Conservation (phyloP, 2,797 vertebrate species). For the Staurois parvus region DNA sequence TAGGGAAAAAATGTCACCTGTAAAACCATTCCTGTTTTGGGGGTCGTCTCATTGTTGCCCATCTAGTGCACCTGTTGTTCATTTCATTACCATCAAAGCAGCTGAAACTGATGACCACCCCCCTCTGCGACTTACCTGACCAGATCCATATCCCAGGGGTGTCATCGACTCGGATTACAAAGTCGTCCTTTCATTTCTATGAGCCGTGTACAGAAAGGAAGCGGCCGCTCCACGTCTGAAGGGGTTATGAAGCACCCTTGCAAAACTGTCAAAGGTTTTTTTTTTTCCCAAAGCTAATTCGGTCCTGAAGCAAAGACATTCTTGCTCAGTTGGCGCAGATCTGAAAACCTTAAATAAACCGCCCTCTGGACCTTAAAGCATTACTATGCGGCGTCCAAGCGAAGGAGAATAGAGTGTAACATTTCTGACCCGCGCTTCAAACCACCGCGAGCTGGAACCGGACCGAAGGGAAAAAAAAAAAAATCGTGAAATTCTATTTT, state of each 20-base stretch:
- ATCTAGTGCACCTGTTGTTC: too few relatives aligned
- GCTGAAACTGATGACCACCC: too few relatives aligned
- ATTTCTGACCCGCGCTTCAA: neutral
- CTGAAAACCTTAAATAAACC: neutral
- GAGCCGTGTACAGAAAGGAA: too few relatives aligned
- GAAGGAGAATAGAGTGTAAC: neutral
- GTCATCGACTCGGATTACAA: too few relatives aligned
- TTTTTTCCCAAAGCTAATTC: neutral
- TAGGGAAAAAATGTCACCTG: too few relatives aligned
- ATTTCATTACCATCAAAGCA: too few relatives aligned
- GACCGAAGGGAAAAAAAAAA: neutral
- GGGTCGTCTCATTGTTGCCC: too few relatives aligned
- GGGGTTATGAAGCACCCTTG: neutral
- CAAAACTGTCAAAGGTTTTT: neutral
- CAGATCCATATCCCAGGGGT: too few relatives aligned
- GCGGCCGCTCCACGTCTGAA: too few relatives aligned
- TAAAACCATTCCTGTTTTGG: too few relatives aligned
- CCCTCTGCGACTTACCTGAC: too few relatives aligned
- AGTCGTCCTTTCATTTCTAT: too few relatives aligned
- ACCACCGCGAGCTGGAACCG: neutral
- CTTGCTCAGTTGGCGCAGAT: neutral
- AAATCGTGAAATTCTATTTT: neutral
- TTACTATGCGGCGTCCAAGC: neutral
- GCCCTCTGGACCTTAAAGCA: constrained; percentile 1
- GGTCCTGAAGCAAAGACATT: constrained; percentile 1